Evolutionary conservation across 2,797 vertebrate genomes (phyloP), one percentile per base, ranked within the genome.

Genomic region (Hoplostethus mediterraneus): DNA sequence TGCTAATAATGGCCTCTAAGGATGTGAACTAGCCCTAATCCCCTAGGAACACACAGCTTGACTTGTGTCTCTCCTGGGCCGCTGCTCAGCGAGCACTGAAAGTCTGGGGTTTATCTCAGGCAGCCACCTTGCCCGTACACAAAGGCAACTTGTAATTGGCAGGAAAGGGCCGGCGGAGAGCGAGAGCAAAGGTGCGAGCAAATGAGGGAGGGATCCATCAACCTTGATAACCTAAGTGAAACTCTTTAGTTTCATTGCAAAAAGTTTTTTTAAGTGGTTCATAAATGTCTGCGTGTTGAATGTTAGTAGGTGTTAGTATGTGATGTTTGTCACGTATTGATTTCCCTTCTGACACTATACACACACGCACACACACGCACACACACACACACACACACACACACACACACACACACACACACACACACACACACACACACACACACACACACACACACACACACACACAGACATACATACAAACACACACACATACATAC

Each of bases 1-100:
- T 67, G 14, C 45, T 88, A 86, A 85, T 87, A 81, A 89, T 79
- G 54, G 80, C 71, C 67, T 75, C 73, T 64, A 73, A 87, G 73
- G 67, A 73, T 72, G 58, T 73, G 57, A 74, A 86, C 76, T 73
- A 77, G 38, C 72, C 62, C 38, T 82, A 73, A 69, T 82, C 73
- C 79, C 63, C 25, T 12, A 63, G 77, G 72, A 81, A 83, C 69
- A 75, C 70, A 73, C 65, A 77, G 75, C 70, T 85, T 79, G 45
- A 76, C 63, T 76, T 16, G 1, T n/a, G 21, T 21, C 47, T 53
- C 30, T 9, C n/a, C 52, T 10, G 8, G 57, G 69, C 52, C 58
- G 71, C 59, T 79, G 59, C 79, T 82, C 30, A 68, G 51, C 49
- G 62, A 77, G 60, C 51, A 65, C 71, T 63, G 57, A 69, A 69